Percentiles rank a stretch among this genome's conserved stretches.
These are phyloP conservation scores for Cephus spinipes DNA, from an alignment of 2,888 invertebrate genomes.

Conservation along the genomic window DNA sequence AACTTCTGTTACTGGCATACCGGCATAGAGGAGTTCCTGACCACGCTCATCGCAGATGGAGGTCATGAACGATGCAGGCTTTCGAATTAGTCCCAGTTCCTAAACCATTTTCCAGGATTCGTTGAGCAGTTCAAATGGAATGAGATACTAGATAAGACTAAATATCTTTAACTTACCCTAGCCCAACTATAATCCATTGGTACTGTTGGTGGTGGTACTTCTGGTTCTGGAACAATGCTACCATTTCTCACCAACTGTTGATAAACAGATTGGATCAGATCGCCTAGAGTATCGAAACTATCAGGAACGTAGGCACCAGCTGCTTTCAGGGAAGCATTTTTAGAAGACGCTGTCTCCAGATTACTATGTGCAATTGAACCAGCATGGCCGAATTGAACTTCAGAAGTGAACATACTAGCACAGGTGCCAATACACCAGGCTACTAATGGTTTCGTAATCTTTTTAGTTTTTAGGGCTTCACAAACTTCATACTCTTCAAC, in stretches of 20 bases:
- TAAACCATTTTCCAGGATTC: conserved; percentile 54
- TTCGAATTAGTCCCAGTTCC: conserved; percentile 97
- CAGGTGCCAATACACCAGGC: conserved; percentile 99
- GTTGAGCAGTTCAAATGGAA: neutral
- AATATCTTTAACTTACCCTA: conserved; percentile 69
- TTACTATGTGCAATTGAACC: conserved; percentile 97
- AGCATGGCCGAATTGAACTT: conserved; percentile 99
- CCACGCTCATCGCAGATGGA: conserved; percentile 99
- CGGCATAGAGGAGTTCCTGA: conserved; percentile 96
- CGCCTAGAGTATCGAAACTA: conserved; percentile 93
- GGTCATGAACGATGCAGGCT: conserved; percentile 99
- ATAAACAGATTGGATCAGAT: conserved; percentile 81
- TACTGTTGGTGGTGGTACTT: conserved; percentile 98
- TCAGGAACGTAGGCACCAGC: conserved; percentile 93
- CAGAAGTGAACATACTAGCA: conserved; percentile 72
- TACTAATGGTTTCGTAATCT: conserved; percentile 92
- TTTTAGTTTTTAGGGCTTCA: conserved; percentile 81
- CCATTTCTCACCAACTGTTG: conserved; percentile 82
- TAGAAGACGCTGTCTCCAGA: conserved; percentile 91
- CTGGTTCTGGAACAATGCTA: conserved; percentile 86
- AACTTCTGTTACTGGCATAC: conserved; percentile 89
- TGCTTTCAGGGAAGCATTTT: conserved; percentile 85
- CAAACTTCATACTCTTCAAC: conserved; percentile 98
- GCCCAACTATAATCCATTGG: conserved; percentile 99
- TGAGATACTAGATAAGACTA: neutral